A percentile compares a stretch with the other conserved stretches of the same genome.
Conservation (phyloP, 2,888 invertebrate genomes). For the Parapristionchus giblindavisi region DNA sequence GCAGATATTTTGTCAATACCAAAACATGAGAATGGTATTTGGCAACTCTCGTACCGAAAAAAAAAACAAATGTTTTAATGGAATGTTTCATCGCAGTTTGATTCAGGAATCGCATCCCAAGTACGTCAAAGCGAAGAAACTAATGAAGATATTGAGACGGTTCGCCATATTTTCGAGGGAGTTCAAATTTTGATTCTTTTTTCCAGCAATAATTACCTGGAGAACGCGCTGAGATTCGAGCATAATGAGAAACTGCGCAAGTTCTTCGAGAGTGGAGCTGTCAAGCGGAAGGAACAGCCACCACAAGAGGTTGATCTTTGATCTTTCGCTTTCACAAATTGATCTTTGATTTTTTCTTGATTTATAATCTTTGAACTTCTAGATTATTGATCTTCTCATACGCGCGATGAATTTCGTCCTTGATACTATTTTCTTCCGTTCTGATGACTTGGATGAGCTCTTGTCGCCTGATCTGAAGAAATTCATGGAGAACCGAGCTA, state of each 20-base stretch:
- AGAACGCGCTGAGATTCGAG: slow-evolving; percentile 32
- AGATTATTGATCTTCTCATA: slow-evolving; percentile 4
- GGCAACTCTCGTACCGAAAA: no score
- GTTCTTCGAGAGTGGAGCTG: slow-evolving; percentile 5
- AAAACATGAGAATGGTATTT: no score
- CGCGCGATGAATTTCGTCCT: slow-evolving; percentile 1
- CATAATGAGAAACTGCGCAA: neutral
- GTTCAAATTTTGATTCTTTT: no score
- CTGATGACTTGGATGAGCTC: no score
- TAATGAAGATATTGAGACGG: slow-evolving; percentile 22
- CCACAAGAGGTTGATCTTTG: neutral
- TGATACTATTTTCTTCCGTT: no score
- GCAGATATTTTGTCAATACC: no score
- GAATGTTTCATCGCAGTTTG: no score
- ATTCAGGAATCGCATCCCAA: neutral
- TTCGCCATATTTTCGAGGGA: neutral
- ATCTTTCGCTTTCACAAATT: neutral
- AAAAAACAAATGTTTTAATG: no score
- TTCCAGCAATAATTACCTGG: slow-evolving; percentile 20
- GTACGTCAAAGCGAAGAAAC: neutral
- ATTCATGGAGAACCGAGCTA: no score
- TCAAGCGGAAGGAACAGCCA: neutral
- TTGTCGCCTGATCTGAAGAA: no score
- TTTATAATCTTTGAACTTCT: no score
- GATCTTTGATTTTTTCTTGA: slow-evolving; percentile 10